Percentiles rank a stretch among this genome's conserved stretches.
Conservation (phyloP, 2,113 vertebrate species). For the Corydoras maculifer region DNA sequence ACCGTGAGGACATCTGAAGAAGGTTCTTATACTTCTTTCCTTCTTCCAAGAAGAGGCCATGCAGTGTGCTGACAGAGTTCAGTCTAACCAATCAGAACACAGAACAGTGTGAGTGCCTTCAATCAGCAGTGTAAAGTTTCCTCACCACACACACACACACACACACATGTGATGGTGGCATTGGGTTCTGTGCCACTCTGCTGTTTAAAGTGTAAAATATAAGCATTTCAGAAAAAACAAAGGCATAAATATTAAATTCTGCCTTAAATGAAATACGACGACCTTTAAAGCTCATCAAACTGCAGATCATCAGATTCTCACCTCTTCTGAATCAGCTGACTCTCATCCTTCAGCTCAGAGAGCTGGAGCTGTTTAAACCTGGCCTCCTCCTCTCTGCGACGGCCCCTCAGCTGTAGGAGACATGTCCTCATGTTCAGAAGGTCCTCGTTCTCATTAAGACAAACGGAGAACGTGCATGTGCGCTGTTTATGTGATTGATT, state of each 20-base stretch:
- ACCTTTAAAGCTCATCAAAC: too few species aligned
- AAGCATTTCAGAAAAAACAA: too few species aligned
- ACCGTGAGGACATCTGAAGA: constrained; percentile 68
- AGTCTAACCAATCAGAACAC: constrained; percentile 58
- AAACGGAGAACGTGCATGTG: too few species aligned
- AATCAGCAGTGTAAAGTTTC: not conserved
- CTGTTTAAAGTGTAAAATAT: not conserved
- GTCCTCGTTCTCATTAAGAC: too few species aligned
- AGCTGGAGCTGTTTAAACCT: constrained; percentile 75
- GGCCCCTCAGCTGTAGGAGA: constrained; percentile 68
- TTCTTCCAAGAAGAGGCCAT: constrained; percentile 68
- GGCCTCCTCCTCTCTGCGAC: constrained; percentile 68
- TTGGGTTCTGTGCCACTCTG: not conserved
- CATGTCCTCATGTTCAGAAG: not conserved
- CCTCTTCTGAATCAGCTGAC: constrained; percentile 69
- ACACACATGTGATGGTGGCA: not conserved
- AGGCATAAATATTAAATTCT: too few species aligned
- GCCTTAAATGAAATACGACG: too few species aligned
- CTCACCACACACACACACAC: not conserved
- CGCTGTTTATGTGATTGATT: too few species aligned
- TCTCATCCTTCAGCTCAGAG: constrained; percentile 69
- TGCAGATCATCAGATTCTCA: constrained; percentile 47
- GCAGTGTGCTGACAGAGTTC: constrained; percentile 63
- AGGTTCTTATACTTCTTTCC: constrained; percentile 78
- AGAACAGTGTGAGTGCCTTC: not conserved